Evolutionary conservation across 1,140 invertebrate species (phyloP).

Genomic region (Lordiphosa clarofinis): DNA sequence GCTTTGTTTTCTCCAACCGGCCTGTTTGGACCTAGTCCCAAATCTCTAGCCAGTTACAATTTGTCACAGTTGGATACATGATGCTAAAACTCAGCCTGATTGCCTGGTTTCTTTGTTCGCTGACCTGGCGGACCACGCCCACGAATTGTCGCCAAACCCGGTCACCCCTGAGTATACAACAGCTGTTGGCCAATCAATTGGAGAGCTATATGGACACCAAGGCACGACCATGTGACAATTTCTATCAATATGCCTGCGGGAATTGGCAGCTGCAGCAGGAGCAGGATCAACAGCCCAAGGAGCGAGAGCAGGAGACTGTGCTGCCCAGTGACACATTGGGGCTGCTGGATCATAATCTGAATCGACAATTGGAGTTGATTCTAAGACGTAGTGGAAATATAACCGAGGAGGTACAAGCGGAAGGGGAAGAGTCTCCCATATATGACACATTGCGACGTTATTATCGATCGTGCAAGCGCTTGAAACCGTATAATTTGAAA

Average conservation of each 20-base stretch:
- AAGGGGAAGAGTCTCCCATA: slow-evolving; percentile 6
- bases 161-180: slow-evolving; percentile 44
- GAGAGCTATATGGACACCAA: slow-evolving; percentile 69
- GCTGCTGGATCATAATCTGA: slow-evolving; percentile 52
- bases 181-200: slow-evolving; percentile 63
- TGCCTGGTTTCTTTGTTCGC: slow-evolving; percentile 57
- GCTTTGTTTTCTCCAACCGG: slow-evolving; percentile 12
- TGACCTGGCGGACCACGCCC: slow-evolving; percentile 70
- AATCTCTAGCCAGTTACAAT: slow-evolving; percentile 30
- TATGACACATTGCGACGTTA: slow-evolving; percentile 55
- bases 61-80: slow-evolving; percentile 30
- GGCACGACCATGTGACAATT: slow-evolving; percentile 68
- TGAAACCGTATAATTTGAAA: slow-evolving; percentile 75
- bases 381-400: slow-evolving; percentile 35
- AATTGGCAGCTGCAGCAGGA: slow-evolving; percentile 68
- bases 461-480: slow-evolving; percentile 68
- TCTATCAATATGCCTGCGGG: slow-evolving; percentile 75
- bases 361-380: slow-evolving; percentile 54
- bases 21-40: not conserved
- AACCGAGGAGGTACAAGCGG: slow-evolving; percentile 25
- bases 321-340: slow-evolving; percentile 58
- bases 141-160: slow-evolving; percentile 65
- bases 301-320: slow-evolving; percentile 32
- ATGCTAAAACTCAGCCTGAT: slow-evolving; percentile 72
- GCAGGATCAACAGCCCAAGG: slow-evolving; percentile 38